Conservation (phyloP, 2,113 vertebrate species). For the chimpanzee (Pan troglodytes) region DNA sequence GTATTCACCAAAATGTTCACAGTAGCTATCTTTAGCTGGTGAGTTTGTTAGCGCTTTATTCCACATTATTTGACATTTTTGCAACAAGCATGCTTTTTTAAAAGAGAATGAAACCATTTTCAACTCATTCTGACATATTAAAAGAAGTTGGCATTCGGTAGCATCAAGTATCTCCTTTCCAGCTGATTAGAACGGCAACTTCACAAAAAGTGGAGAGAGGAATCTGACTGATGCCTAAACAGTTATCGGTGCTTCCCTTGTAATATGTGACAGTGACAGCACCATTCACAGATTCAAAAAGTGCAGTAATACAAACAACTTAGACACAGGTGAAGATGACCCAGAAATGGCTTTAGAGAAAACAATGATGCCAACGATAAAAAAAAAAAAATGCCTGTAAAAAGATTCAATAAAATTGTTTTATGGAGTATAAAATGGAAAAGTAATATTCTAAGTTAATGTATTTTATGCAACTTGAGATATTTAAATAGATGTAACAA, state of each 20-base stretch:
- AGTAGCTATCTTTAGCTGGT: neutral
- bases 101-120: constrained; percentile 20
- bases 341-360: neutral
- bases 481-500: neutral
- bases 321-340: neutral
- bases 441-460: neutral
- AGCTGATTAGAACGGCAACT: neutral
- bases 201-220: neutral
- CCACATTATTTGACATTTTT: neutral
- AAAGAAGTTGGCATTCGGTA: neutral
- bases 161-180: neutral
- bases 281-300: neutral
- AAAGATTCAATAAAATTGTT: neutral
- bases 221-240: neutral
- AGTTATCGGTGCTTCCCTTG: neutral
- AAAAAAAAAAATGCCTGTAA: neutral
- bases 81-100: neutral
- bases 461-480: neutral
- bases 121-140: neutral
- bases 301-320: neutral
- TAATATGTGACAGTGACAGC: neutral
- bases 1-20: neutral
- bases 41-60: neutral
- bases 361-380: neutral
- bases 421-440: neutral